These are phyloP conservation scores for Peromyscus aztecus DNA, from an alignment of 2,797 vertebrate genomes.

Conservation along the genomic window DNA sequence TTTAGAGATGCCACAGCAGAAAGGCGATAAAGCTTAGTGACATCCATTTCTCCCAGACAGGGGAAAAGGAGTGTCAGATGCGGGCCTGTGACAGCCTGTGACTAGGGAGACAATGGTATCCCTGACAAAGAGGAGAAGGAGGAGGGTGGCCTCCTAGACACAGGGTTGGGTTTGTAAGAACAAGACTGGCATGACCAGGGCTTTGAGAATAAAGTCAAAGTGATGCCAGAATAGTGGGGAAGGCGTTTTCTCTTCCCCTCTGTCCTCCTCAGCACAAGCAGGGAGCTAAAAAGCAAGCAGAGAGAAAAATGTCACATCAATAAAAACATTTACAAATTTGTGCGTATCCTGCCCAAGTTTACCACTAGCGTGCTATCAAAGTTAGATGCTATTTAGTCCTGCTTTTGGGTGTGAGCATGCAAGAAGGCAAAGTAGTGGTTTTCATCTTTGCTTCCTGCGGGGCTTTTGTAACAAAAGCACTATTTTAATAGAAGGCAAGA, in stretches of 20 bases:
- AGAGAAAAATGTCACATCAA: background rate
- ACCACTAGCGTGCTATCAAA: background rate
- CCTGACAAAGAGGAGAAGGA: conserved; percentile 1
- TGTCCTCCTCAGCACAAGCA: conserved; percentile 18
- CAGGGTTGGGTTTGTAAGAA: conserved; percentile 63
- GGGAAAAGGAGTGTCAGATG: conserved; percentile 67
- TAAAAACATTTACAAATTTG: background rate
- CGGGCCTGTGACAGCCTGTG: conserved; percentile 54
- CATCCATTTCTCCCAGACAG: conserved; percentile 48
- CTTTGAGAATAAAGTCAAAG: conserved; percentile 68
- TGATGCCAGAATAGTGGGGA: background rate
- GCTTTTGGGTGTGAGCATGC: background rate
- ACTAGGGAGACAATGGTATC: conserved; percentile 15
- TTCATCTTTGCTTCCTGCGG: background rate
- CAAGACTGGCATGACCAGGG: background rate
- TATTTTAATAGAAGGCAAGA: background rate
- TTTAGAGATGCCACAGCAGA: conserved; percentile 38
- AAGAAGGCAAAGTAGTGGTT: rapidly evolving
- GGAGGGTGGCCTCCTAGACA: conserved; percentile 39
- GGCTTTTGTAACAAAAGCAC: background rate
- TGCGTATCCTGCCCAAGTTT: background rate
- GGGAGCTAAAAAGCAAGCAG: background rate
- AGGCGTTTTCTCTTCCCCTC: conserved; percentile 32
- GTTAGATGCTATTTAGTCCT: background rate
- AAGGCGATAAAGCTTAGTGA: conserved; percentile 66